phyloP scores from a whole-genome alignment of 2,797 vertebrate species.

The Micrastur ruficollis region DNA sequence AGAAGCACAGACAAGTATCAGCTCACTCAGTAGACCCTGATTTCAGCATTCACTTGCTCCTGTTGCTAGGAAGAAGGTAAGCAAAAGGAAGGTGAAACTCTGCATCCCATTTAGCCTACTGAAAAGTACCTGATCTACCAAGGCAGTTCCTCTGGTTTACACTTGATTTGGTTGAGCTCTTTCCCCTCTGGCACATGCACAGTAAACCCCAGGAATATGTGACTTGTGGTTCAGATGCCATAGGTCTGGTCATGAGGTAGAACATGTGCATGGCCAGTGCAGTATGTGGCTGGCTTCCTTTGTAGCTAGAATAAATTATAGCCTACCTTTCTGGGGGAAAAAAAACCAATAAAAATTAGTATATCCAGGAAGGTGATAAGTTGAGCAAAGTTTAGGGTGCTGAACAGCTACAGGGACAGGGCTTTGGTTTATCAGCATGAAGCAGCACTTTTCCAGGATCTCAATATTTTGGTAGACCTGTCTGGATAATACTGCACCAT shows the following conservation, averaged over 20 bases:
- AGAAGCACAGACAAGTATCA: not conserved
- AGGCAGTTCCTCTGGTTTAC: not conserved
- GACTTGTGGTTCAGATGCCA: not conserved
- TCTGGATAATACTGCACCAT: not conserved
- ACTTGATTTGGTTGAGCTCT: not conserved
- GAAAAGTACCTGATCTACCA: not conserved
- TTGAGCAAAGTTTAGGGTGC: not conserved
- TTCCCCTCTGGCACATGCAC: not conserved
- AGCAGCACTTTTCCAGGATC: not conserved
- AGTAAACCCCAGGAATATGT: not conserved
- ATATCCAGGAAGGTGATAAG: rapidly evolving
- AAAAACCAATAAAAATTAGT: not conserved
- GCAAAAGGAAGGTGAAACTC: not conserved
- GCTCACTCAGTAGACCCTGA: not conserved
- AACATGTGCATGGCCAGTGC: not conserved
- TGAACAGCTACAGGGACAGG: not conserved
- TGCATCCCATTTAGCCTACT: not conserved
- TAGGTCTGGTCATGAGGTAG: not conserved
- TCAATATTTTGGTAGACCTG: not conserved
- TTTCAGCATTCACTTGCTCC: not conserved
- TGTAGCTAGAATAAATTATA: not conserved
- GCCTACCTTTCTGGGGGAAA: rapidly evolving
- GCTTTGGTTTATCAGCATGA: not conserved
- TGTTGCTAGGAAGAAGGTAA: not conserved
- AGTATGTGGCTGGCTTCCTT: not conserved